Evolutionary conservation across 2,797 vertebrate species (phyloP).

Genomic region (Arvicola amphibius): DNA sequence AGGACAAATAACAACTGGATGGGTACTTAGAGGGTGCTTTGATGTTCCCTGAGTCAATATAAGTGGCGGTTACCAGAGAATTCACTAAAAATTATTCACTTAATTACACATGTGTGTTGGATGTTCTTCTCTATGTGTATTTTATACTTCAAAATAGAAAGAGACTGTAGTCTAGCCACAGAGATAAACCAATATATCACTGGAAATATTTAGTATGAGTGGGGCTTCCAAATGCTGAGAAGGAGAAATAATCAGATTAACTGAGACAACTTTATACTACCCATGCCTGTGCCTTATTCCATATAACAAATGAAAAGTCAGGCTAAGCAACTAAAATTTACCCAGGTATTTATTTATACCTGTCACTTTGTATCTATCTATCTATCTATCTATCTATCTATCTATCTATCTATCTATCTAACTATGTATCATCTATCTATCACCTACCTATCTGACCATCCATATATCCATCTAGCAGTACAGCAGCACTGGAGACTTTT

Average conservation of each 20-base stretch:
- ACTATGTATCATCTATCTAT: not conserved
- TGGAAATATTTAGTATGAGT: not conserved
- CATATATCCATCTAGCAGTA: not conserved
- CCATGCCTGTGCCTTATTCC: not conserved
- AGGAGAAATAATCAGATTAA: not conserved
- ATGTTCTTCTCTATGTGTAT: not conserved
- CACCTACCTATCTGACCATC: not conserved
- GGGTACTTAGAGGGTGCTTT: not conserved
- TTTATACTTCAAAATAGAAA: constrained; percentile 17
- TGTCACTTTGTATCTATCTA: not conserved
- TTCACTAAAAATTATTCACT: constrained; percentile 6
- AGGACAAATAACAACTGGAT: not conserved
- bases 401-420: not conserved
- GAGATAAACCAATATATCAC: not conserved
- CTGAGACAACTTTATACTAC: not conserved
- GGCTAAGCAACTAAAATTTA: not conserved
- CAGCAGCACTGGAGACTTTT: not conserved
- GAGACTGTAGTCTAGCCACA: not conserved
- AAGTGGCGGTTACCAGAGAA: not conserved
- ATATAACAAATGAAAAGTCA: not conserved
- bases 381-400: not conserved
- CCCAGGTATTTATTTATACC: no score
- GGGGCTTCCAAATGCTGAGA: not conserved
- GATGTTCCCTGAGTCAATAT: not conserved
- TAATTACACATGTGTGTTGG: not conserved